phyloP scores from a whole-genome alignment of 1,140 invertebrate genomes.

The Acromyrmex heyeri region DNA sequence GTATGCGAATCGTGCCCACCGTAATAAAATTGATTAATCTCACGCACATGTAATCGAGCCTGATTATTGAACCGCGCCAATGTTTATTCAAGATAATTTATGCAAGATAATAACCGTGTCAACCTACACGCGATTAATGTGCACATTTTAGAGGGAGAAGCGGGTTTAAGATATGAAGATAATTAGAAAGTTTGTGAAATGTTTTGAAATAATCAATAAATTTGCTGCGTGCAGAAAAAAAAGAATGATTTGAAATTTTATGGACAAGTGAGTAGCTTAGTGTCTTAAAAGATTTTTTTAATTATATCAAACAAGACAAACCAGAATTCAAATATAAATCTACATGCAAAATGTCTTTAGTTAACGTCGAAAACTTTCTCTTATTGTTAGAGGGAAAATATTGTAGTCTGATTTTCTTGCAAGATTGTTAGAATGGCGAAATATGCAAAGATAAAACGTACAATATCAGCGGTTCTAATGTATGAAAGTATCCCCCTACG shows the following conservation, averaged over 20 bases:
- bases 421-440: constrained; percentile 4
- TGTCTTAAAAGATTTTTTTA: neutral
- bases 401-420: neutral
- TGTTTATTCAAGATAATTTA: constrained; percentile 38
- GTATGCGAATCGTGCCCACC: constrained; percentile 1
- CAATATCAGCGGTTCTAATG: constrained; percentile 18
- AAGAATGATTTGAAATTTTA: neutral
- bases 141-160: neutral
- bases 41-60: constrained; percentile 30
- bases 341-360: neutral
- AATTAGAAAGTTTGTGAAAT: neutral
- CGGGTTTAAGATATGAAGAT: neutral
- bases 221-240: neutral
- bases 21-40: constrained; percentile 58
- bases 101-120: constrained; percentile 29
- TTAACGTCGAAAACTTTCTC: neutral
- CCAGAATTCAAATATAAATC: neutral
- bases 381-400: neutral
- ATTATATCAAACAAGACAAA: neutral
- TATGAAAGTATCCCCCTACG: neutral
- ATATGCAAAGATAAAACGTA: constrained; percentile 7
- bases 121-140: neutral
- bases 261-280: neutral
- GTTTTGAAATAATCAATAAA: neutral
- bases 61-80: constrained; percentile 24